Evolutionary conservation across 2,113 vertebrate genomes (phyloP).

Genomic region (Semicossyphus pulcher): DNA sequence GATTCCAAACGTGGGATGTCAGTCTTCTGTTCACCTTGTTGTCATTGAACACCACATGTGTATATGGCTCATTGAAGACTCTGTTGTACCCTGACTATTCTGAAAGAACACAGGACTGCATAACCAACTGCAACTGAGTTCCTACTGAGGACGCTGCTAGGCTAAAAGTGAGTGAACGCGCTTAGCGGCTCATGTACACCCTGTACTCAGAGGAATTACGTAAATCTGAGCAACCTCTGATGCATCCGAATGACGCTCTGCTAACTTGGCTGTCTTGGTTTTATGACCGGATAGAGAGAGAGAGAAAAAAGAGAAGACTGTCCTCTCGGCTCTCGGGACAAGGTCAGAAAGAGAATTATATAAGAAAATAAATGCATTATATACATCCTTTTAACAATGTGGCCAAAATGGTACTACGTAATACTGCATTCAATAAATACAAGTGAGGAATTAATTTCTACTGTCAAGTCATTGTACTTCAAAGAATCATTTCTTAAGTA

Average conservation of each 20-base stretch:
- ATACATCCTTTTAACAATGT: conserved; percentile 61
- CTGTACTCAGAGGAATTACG: conserved; percentile 36
- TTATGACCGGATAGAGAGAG: conserved; percentile 34
- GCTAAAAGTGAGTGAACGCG: conserved; percentile 35
- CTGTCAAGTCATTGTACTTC: conserved; percentile 62
- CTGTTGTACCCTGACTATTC: conserved; percentile 66
- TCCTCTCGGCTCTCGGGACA: conserved; percentile 44
- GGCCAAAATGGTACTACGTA: conserved; percentile 54
- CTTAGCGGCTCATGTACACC: conserved; percentile 33
- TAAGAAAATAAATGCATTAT: conserved; percentile 61
- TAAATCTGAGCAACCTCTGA: conserved; percentile 45
- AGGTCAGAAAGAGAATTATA: conserved; percentile 52
- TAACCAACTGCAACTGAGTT: conserved; percentile 40
- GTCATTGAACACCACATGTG: conserved; percentile 62
- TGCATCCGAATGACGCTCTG: conserved; percentile 40
- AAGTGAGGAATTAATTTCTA: conserved; percentile 57
- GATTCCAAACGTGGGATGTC: conserved; percentile 54
- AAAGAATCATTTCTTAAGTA: conserved; percentile 58
- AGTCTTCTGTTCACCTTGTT: conserved; percentile 59
- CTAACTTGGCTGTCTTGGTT: conserved; percentile 50
- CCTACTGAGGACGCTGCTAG: conserved; percentile 50
- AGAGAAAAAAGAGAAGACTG: conserved; percentile 26
- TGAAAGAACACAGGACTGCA: conserved; percentile 50
- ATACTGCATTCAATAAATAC: conserved; percentile 75
- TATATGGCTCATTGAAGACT: conserved; percentile 68